These are phyloP conservation scores for Nemotelus nigrinus DNA, from an alignment of 2,888 invertebrate genomes.

Conservation along the genomic window DNA sequence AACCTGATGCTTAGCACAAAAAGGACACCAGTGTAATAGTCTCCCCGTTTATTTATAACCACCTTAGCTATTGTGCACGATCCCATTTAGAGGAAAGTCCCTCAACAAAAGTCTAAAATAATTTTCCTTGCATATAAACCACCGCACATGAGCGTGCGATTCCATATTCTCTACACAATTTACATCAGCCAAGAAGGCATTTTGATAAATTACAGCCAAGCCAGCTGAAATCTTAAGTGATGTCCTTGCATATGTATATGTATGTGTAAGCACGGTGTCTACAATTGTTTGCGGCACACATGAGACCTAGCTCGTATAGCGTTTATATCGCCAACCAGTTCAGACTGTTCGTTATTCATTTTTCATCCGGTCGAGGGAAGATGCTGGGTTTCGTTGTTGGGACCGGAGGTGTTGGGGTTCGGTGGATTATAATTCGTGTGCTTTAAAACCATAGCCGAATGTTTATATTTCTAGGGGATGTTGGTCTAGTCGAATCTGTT, in stretches of 20 bases:
- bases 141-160: neutral
- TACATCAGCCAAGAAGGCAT: neutral
- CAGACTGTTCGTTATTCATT: neutral
- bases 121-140: too few species aligned
- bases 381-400: neutral
- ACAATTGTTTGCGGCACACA: neutral
- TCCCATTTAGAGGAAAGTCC: too few species aligned
- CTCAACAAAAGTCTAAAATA: too few species aligned
- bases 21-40: too few species aligned
- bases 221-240: slow-evolving; percentile 26
- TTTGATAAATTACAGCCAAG: slow-evolving; percentile 22
- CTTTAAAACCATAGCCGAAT: slow-evolving; percentile 5
- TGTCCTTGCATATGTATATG: neutral
- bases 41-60: too few species aligned
- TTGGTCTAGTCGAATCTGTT: slow-evolving; percentile 6
- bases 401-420: neutral
- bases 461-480: slow-evolving; percentile 7
- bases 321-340: neutral
- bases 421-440: slow-evolving; percentile 13
- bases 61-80: too few species aligned
- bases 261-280: neutral
- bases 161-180: neutral
- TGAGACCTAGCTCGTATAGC: neutral
- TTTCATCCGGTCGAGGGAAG: slow-evolving; percentile 1
- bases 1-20: too few species aligned